Conservation (phyloP, 2,797 vertebrate species). For the Heliangelus exortis region DNA sequence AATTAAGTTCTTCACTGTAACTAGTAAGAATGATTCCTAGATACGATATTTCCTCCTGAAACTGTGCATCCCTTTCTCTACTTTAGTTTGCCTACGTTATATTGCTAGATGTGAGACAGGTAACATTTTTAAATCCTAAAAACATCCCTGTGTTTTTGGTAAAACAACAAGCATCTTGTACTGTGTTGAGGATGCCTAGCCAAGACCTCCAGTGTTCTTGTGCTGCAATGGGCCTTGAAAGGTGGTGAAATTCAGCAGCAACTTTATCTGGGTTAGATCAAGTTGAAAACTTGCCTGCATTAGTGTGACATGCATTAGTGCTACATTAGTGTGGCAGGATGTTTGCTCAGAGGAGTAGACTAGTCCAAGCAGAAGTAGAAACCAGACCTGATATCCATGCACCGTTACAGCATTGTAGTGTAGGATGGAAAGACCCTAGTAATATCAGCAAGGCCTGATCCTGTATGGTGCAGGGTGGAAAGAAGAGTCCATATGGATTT, state of each 20-base stretch:
- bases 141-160: background rate
- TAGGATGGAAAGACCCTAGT: background rate
- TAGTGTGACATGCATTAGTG: background rate
- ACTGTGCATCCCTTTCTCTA: background rate
- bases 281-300: background rate
- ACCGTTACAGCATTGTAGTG: background rate
- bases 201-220: background rate
- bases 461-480: background rate
- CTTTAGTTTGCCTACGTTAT: background rate
- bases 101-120: background rate
- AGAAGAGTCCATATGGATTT: background rate
- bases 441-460: background rate
- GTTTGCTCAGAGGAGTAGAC: background rate
- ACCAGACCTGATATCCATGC: background rate
- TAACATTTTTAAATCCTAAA: conserved; percentile 15
- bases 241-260: background rate
- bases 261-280: background rate
- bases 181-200: background rate
- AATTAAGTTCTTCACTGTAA: conserved; percentile 35
- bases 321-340: background rate
- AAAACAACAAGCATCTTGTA: background rate
- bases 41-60: background rate
- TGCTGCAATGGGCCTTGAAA: background rate
- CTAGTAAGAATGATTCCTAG: conserved; percentile 28
- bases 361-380: background rate